A percentile compares a stretch with the other conserved stretches of the same genome.
Evolutionary conservation across 2,888 invertebrate genomes (phyloP).

Genomic region (Oithona nana): DNA sequence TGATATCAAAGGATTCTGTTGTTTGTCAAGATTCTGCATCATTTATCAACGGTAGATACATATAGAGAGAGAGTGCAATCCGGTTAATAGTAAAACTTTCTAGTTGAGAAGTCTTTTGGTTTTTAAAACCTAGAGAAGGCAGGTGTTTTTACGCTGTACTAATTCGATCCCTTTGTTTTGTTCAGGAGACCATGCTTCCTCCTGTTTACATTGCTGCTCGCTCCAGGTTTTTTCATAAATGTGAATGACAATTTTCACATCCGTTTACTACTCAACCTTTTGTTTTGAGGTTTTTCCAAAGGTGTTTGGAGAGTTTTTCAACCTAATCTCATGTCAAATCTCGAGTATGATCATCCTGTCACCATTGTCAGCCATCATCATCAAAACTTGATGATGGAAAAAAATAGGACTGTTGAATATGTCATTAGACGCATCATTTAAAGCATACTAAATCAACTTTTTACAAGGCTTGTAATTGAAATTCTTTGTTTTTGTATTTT

Average conservation of each 20-base stretch:
- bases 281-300: neutral
- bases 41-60: neutral
- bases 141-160: neutral
- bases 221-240: neutral
- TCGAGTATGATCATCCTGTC: neutral
- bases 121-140: neutral
- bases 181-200: neutral
- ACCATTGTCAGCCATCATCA: too few species aligned
- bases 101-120: too few species aligned
- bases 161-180: neutral
- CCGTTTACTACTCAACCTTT: neutral
- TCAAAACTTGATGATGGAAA: too few species aligned
- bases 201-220: neutral
- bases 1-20: neutral
- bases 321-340: neutral
- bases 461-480: too few species aligned
- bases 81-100: too few species aligned
- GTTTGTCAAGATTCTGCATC: neutral
- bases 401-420: too few species aligned
- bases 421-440: too few species aligned
- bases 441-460: too few species aligned
- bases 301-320: neutral
- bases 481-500: too few species aligned
- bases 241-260: neutral
- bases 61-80: too few species aligned